phyloP scores from a whole-genome alignment of 2,113 vertebrate genomes.

The Hystrix cristata region DNA sequence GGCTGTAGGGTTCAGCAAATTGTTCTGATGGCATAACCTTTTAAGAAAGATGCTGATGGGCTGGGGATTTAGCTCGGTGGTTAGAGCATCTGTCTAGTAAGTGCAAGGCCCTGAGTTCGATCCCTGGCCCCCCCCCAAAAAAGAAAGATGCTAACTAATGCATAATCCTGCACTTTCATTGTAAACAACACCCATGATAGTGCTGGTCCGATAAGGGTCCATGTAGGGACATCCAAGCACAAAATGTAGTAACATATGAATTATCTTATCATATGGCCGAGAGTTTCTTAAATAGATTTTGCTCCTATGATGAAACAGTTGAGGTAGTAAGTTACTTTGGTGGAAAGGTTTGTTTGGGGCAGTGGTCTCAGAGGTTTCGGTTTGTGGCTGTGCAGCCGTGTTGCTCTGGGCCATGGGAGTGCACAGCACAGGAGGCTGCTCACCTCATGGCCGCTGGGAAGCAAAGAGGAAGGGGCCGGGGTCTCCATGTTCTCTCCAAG shows the following conservation, averaged over 20 bases:
- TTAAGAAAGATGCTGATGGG: not conserved
- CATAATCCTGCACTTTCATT: not conserved
- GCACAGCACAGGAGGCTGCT: not conserved
- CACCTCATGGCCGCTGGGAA: not conserved
- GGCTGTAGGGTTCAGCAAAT: not conserved
- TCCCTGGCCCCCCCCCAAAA: no score
- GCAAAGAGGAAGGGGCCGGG: not conserved
- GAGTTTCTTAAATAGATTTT: not conserved
- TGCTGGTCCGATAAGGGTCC: not conserved
- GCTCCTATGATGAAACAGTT: not conserved
- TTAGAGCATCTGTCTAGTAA: no score
- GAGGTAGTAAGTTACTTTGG: not conserved
- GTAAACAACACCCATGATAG: not conserved
- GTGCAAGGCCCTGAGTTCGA: no score
- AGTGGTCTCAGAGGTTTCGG: not conserved
- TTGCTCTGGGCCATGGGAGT: not conserved
- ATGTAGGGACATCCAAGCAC: not conserved
- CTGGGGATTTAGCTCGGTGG: no score
- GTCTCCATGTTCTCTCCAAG: not conserved
- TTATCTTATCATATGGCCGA: conserved; percentile 12
- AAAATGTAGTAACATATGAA: not conserved
- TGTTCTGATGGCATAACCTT: conserved; percentile 3
- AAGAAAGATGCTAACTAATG: not conserved
- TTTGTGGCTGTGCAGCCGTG: not conserved
- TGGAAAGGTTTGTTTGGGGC: not conserved